phyloP scores from a whole-genome alignment of 2,797 vertebrate species.

The Scarus forsteni region DNA sequence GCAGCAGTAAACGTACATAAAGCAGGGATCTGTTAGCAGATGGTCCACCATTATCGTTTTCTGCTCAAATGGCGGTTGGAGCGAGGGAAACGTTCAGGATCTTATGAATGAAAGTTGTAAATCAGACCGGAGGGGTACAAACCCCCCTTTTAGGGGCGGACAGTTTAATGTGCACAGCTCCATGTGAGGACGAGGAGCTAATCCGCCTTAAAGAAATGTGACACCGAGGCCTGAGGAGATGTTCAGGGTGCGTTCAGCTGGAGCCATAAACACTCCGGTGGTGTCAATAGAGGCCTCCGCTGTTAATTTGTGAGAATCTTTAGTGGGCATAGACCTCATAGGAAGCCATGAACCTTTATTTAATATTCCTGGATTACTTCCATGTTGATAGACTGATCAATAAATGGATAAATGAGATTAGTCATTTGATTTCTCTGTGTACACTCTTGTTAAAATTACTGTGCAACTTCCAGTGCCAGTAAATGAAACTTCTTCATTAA shows the following conservation, averaged over 20 bases:
- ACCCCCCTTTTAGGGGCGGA: conserved; percentile 72
- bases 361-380: too few relatives aligned
- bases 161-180: conserved; percentile 80
- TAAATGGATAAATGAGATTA: too few relatives aligned
- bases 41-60: conserved; percentile 45
- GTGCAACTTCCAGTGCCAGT: too few relatives aligned
- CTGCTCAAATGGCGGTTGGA: conserved; percentile 46
- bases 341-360: conserved; percentile 26
- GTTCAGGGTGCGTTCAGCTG: conserved; percentile 49
- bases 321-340: conserved; percentile 43
- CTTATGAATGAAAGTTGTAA: conserved; percentile 73
- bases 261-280: conserved; percentile 39
- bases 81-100: conserved; percentile 43
- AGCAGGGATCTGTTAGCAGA: conserved; percentile 57
- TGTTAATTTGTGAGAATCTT: conserved; percentile 61
- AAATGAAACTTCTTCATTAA: too few relatives aligned
- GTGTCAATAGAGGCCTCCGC: conserved; percentile 27
- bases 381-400: too few relatives aligned
- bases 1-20: background rate
- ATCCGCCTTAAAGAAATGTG: conserved; percentile 76
- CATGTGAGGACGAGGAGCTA: conserved; percentile 69
- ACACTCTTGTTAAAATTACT: too few relatives aligned
- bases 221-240: conserved; percentile 59
- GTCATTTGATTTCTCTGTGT: too few relatives aligned
- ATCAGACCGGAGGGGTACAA: conserved; percentile 73